phyloP scores from a whole-genome alignment of 2,113 vertebrate species.

The Myxocyprinus asiaticus region DNA sequence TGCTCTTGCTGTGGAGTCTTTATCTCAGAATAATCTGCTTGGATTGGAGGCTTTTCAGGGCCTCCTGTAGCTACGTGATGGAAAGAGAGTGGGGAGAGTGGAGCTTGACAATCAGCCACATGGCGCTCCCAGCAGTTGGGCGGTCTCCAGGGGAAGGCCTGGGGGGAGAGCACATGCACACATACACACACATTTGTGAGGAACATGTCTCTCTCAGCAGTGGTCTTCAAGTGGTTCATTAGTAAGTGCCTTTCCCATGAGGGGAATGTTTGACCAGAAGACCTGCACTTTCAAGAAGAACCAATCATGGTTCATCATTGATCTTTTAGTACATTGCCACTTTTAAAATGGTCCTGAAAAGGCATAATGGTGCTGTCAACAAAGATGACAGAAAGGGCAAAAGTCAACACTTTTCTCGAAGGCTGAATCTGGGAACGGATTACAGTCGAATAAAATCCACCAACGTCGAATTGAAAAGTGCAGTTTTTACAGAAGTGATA shows the following conservation, averaged over 20 bases:
- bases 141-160: constrained; percentile 3
- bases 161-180: constrained; percentile 11
- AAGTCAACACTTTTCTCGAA: neutral
- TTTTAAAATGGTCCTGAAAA: constrained; percentile 15
- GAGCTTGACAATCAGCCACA: constrained; percentile 37
- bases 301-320: constrained; percentile 1
- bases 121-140: constrained; percentile 27
- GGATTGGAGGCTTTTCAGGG: constrained; percentile 22
- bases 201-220: constrained; percentile 24
- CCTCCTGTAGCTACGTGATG: constrained; percentile 22
- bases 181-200: neutral
- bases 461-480: neutral
- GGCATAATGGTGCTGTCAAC: neutral
- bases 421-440: neutral
- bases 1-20: constrained; percentile 37
- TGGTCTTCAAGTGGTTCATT: constrained; percentile 29
- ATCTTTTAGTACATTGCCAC: neutral
- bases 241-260: constrained; percentile 34
- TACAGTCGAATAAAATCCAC: neutral
- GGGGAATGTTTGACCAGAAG: constrained; percentile 30
- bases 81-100: neutral
- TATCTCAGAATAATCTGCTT: constrained; percentile 49
- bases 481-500: too few relatives aligned
- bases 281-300: constrained; percentile 18
- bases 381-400: neutral